Base-by-base conservation (phyloP, 1,140 invertebrate genomes). In the Oryctes rhinoceros region DNA sequence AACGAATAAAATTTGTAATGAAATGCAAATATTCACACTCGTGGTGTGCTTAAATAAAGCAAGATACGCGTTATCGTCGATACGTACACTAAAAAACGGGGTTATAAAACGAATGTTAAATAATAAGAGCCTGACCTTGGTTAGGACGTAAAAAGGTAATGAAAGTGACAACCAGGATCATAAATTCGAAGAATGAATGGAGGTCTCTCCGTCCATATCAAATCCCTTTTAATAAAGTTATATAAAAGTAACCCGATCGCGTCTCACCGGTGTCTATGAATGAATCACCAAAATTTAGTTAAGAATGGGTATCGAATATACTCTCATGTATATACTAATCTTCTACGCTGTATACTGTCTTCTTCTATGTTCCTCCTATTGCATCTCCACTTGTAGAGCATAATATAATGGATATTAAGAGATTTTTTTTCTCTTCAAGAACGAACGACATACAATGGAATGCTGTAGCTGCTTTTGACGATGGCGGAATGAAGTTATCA, bases 131-230 rank as follows among this genome's bases (percentile, higher is more conserved):
- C 65, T 74, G 75, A 76, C 75, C 75, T 76, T 39, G 75, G 47
- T 2, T 76, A 20, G 47, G 15, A 76, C 35, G 15, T 76, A 49
- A 76, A 76, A 76, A 76, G 35, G 1, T 49, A 76, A 76, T 47
- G 75, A 76, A 76, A 76, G 75, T 76, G 75, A 76, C 75, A 76
- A 47, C 75, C 13, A 76, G 47, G 75, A 47, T 47, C 37, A 76
- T 76, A 76, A 76, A 76, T 76, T 76, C 75, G 15, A 48, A n/a
- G 39, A 49, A 47, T 76, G 75, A 76, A 76, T 76, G 75, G 75
- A 76, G 18, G 18, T 37, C 37, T 30, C 37, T 15, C 15, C 15
- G 18, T 39, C 47, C 75, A 76, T 76, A 47, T 76, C 75, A 76
- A 76, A 76, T 76, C 75, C 47, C 75, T 24, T 44, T 44, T 76